These are phyloP conservation scores for Sminthurides aquaticus DNA, from an alignment of 2,888 invertebrate species.

Conservation along the genomic window DNA sequence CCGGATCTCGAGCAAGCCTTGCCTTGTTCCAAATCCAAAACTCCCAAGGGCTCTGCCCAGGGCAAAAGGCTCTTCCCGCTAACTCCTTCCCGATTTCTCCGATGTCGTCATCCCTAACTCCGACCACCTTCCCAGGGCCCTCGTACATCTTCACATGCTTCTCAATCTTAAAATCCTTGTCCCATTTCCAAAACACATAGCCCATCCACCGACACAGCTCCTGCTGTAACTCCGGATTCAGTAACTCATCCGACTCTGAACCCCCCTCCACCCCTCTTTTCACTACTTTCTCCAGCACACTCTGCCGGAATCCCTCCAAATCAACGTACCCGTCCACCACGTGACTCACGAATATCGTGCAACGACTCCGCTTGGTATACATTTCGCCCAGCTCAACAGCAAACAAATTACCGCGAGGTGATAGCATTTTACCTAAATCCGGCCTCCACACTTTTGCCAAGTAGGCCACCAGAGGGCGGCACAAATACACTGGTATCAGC, in stretches of 20 bases:
- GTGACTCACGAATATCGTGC: conserved; percentile 19
- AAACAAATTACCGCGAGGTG: conserved; percentile 16
- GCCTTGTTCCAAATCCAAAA: conserved; percentile 18
- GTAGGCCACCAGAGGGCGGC: not conserved
- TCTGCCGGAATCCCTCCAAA: conserved; percentile 3
- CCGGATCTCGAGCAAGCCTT: conserved; percentile 5
- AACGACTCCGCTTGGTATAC: conserved; percentile 11
- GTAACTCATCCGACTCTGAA: not conserved
- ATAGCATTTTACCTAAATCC: conserved; percentile 17
- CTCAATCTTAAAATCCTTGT: conserved; percentile 17
- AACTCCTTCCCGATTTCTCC: conserved; percentile 14
- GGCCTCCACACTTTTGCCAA: conserved; percentile 1
- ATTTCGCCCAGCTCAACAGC: conserved; percentile 16
- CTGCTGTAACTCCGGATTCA: conserved; percentile 20
- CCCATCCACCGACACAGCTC: conserved; percentile 9
- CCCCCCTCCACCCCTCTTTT: not conserved
- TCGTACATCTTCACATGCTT: conserved; percentile 18
- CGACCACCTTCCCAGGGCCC: conserved; percentile 1
- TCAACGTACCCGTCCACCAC: conserved; percentile 1
- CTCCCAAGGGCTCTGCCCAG: conserved; percentile 20
- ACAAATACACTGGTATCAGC: conserved; percentile 12
- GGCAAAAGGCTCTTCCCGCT: conserved; percentile 3
- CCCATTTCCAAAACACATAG: conserved; percentile 21
- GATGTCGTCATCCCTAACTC: conserved; percentile 15
- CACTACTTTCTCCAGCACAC: conserved; percentile 7